Conservation (phyloP, 2,888 invertebrate genomes). For the Phengaris alcon region DNA sequence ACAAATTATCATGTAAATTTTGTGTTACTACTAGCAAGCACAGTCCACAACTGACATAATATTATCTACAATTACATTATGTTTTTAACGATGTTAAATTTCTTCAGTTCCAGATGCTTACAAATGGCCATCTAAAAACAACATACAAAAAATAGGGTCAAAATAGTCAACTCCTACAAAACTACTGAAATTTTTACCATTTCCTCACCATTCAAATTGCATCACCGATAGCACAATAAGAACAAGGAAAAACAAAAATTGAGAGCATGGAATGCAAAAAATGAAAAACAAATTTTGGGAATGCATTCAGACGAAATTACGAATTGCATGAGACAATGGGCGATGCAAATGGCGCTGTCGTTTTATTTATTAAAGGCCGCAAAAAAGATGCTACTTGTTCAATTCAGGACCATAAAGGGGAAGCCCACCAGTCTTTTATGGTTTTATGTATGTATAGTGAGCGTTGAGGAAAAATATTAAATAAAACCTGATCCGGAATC, state of each 20-base stretch:
- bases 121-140: background rate
- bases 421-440: slow-evolving; percentile 36
- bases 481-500: slow-evolving; percentile 51
- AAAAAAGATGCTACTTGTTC: slow-evolving; percentile 57
- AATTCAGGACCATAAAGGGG: slow-evolving; percentile 59
- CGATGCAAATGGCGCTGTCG: slow-evolving; percentile 67
- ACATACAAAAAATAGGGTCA: background rate
- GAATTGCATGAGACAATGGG: slow-evolving; percentile 67
- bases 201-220: slow-evolving; percentile 29
- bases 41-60: background rate
- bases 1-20: no score
- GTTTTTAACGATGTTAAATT: no score
- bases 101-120: no score
- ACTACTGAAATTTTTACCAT: slow-evolving; percentile 14
- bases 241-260: slow-evolving; percentile 47
- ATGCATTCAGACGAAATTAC: slow-evolving; percentile 61
- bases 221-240: slow-evolving; percentile 31
- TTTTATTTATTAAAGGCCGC: slow-evolving; percentile 60
- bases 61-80: background rate
- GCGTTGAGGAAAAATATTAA: slow-evolving; percentile 28
- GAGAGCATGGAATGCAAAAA: slow-evolving; percentile 46
- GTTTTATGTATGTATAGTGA: slow-evolving; percentile 53
- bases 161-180: background rate
- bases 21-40: no score
- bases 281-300: slow-evolving; percentile 49